A percentile compares a stretch with the other conserved stretches of the same genome.
Conservation (phyloP, 1,140 invertebrate species). For the Drosophila littoralis region DNA sequence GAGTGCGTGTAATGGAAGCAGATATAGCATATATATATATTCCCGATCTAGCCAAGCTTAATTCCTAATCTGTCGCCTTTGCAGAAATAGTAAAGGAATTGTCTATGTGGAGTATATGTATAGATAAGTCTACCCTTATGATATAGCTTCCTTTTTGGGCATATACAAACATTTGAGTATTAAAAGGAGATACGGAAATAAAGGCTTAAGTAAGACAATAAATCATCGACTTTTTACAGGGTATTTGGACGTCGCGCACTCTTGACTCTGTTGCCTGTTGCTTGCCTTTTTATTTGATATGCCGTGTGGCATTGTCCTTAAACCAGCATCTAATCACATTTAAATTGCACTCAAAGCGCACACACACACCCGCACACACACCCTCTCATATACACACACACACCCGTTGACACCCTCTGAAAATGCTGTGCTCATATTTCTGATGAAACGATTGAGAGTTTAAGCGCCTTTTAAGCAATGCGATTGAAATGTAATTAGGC, state of each 20-base stretch:
- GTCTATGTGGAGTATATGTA: too few relatives aligned
- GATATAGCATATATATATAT: too few relatives aligned
- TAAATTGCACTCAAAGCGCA: constrained; percentile 67
- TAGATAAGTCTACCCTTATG: too few relatives aligned
- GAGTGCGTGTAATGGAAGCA: too few relatives aligned
- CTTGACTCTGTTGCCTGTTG: background rate
- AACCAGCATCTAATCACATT: constrained; percentile 74
- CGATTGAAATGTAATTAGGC: constrained; percentile 81
- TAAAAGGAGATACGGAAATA: too few relatives aligned
- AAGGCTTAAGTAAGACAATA: too few relatives aligned
- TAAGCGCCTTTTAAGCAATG: constrained; percentile 65
- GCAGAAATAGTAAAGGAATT: too few relatives aligned
- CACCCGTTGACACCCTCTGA: background rate
- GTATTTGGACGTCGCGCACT: background rate
- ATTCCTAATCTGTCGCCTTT: too few relatives aligned
- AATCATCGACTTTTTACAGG: background rate
- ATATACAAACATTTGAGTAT: background rate
- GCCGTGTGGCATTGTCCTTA: constrained; percentile 34
- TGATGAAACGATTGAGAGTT: constrained; percentile 55
- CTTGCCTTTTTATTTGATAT: constrained; percentile 12
- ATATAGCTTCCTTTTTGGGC: too few relatives aligned
- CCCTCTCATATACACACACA: background rate
- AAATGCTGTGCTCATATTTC: constrained; percentile 24
- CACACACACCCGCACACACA: constrained; percentile 23
- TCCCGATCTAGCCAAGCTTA: too few relatives aligned